A percentile compares a stretch with the other conserved stretches of the same genome.
Evolutionary conservation across 64 coral and sea anemone species (phyloP).

Genomic region (Catalaphyllia jardinei): DNA sequence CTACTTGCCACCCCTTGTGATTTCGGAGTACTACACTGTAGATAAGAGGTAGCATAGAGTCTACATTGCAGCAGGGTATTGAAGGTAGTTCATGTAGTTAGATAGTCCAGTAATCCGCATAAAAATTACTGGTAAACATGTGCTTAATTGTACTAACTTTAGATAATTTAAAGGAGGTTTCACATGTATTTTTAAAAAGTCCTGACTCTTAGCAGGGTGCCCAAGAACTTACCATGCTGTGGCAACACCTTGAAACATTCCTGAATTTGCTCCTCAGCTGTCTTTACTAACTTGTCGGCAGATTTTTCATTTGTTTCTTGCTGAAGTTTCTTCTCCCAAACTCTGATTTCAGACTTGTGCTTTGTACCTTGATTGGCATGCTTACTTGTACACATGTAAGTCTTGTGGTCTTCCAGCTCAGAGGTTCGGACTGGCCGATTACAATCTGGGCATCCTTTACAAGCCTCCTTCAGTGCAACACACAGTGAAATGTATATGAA

Average conservation of each 20-base stretch:
- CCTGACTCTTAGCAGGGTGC: too few relatives aligned
- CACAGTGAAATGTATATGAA: background rate
- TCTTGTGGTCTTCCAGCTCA: conserved; percentile 72
- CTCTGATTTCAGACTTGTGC: conserved; percentile 80
- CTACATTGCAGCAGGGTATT: too few relatives aligned
- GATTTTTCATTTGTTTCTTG: conserved; percentile 85
- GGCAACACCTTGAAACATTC: conserved; percentile 75
- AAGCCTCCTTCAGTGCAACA: conserved; percentile 26
- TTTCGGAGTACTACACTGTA: too few relatives aligned
- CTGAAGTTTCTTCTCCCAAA: conserved; percentile 82
- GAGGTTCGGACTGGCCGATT: conserved; percentile 56
- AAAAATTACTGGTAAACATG: too few relatives aligned
- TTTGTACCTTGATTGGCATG: conserved; percentile 18
- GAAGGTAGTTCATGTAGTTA: too few relatives aligned
- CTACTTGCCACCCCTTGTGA: too few relatives aligned
- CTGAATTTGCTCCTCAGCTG: conserved; percentile 54
- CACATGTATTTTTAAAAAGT: too few relatives aligned
- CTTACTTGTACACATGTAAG: conserved; percentile 68
- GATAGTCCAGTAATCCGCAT: too few relatives aligned
- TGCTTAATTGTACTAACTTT: too few relatives aligned
- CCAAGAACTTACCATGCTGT: conserved; percentile 62
- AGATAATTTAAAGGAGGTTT: too few relatives aligned
- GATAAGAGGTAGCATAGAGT: too few relatives aligned
- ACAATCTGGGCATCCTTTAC: conserved; percentile 75
- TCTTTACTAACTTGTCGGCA: conserved; percentile 52